Base-by-base conservation (phyloP, 2,888 invertebrate species). In the Bembecia ichneumoniformis region DNA sequence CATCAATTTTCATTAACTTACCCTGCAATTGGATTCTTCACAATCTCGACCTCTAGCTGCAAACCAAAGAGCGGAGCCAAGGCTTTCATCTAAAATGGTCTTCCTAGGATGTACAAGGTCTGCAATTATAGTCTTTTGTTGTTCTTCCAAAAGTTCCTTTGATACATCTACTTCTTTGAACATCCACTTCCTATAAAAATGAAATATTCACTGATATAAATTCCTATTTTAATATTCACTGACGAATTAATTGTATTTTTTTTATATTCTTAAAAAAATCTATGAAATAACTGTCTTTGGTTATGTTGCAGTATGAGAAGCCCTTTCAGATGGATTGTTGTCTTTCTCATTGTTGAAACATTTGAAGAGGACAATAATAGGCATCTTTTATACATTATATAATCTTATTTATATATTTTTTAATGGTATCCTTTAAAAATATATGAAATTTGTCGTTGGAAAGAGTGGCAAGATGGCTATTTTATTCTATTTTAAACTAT, bases 1-100 rank as follows among this genome's bases (percentile, higher is more conserved):
- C 9, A 7, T 28, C 17, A 28, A 28, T 28, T 2, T 9, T 9
- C 5, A 2, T 46, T 17, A 43, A 63, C 69, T 74, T 83, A 92
- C 92, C 73, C 94, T 89, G 58, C 91, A 90, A 15, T 91, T 80
- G 36, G 93, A 92, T 51, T 68, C 71, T 54, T 88, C 90, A 3
- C 57, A 49, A 10, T 64, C 59, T 55, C 81, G 67, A 3, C 93
- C 97, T 63, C 93, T 87, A 46, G 96, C 92, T 17, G 98, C 98
- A 89, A 99, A 99, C 98, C 98, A 99, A 46, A 96, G 84, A n/a
- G 95, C 98, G 71, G 94, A 95, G 0, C 98, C 99, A 48, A 99
- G 89, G 67, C 97, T 97, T 76, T 99, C 99, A 84, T 99, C 99
- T 47, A 99, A 80, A 52, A 99, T 92, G 1, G 96, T 96, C 58